phyloP scores from a whole-genome alignment of 2,888 invertebrate species.

The Pemphredon lugubris region DNA sequence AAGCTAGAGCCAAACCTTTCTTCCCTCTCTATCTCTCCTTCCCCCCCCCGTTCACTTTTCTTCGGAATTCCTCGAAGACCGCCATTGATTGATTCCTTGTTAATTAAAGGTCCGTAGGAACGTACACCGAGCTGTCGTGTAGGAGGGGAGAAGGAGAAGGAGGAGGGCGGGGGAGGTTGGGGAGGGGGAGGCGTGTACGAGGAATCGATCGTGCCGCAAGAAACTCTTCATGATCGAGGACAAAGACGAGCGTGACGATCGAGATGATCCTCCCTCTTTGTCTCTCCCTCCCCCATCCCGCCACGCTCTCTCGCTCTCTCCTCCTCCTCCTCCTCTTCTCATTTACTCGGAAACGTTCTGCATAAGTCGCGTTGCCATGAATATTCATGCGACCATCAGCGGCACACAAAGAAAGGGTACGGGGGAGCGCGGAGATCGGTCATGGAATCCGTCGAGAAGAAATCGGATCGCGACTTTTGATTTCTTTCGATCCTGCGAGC shows the following conservation, averaged over 20 bases:
- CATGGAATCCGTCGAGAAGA: slow-evolving; percentile 55
- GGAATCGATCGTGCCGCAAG: slow-evolving; percentile 65
- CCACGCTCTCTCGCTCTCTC: slow-evolving; percentile 3
- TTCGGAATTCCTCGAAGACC: slow-evolving; percentile 63
- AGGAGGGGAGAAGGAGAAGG: slow-evolving; percentile 2
- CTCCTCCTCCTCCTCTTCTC: neutral
- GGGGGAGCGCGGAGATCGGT: slow-evolving; percentile 5
- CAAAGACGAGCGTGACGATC: slow-evolving; percentile 55
- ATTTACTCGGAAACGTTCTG: slow-evolving; percentile 54
- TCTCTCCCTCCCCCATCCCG: neutral
- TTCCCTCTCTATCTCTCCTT: neutral
- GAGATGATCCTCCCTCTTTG: slow-evolving; percentile 17
- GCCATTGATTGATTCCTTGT: slow-evolving; percentile 75
- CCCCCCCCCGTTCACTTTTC: slow-evolving; percentile 49
- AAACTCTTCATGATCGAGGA: slow-evolving; percentile 64
- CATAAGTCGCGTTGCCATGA: slow-evolving; percentile 69
- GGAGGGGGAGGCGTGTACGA: slow-evolving; percentile 50
- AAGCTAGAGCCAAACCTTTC: too few species aligned
- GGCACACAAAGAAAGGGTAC: slow-evolving; percentile 12
- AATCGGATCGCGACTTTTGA: slow-evolving; percentile 50
- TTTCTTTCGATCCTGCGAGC: slow-evolving; percentile 29
- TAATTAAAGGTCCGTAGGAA: slow-evolving; percentile 73
- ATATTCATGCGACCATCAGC: slow-evolving; percentile 67
- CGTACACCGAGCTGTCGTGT: slow-evolving; percentile 50
- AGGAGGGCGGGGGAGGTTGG: neutral